A percentile compares a stretch with the other conserved stretches of the same genome.
Conservation (phyloP, 2,113 vertebrate species). For the Nettapus auritus region DNA sequence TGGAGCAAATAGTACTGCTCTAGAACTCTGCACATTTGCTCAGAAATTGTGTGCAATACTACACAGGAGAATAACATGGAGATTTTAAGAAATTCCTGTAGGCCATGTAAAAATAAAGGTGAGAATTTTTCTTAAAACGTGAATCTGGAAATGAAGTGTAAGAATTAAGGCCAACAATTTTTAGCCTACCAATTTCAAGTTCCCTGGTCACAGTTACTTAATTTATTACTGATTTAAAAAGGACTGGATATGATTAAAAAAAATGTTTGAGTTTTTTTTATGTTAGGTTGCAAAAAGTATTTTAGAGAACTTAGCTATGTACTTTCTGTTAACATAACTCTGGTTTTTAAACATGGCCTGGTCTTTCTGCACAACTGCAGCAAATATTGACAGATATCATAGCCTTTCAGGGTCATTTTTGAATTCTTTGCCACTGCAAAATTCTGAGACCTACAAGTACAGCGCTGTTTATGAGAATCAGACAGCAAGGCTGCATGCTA, state of each 20-base stretch:
- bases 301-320: neutral
- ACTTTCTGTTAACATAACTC: neutral
- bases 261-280: neutral
- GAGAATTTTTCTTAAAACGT: neutral
- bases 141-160: neutral
- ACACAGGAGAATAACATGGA: neutral
- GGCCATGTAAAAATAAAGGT: neutral
- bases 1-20: neutral
- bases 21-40: neutral
- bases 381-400: accelerated
- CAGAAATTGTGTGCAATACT: neutral
- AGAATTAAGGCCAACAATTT: neutral
- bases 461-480: neutral
- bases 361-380: neutral
- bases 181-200: neutral
- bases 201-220: neutral
- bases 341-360: neutral
- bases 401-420: neutral
- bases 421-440: neutral
- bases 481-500: neutral
- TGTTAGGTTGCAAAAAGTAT: neutral
- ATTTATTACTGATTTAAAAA: neutral
- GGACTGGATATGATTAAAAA: neutral
- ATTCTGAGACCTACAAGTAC: neutral
- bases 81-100: neutral